These are phyloP conservation scores for Sebastes minor DNA, from an alignment of 2,797 vertebrate genomes.

Conservation along the genomic window DNA sequence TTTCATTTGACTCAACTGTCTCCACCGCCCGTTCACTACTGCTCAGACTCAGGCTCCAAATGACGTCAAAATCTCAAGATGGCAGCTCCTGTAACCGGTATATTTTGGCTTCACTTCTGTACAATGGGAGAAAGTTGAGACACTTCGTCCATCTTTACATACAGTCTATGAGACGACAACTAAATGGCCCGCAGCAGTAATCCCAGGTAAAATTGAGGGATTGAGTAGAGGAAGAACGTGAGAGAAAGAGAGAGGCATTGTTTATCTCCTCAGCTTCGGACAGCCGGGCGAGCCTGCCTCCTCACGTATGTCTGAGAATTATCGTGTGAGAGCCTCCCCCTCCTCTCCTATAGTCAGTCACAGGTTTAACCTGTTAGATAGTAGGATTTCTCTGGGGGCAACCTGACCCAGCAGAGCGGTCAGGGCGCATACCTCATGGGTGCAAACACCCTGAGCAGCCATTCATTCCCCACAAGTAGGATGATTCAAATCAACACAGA, in stretches of 20 bases:
- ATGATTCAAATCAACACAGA: background rate
- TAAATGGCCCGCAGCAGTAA: slow-evolving; percentile 42
- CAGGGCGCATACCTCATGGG: background rate
- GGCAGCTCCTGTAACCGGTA: no score
- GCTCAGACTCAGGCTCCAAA: no score
- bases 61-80: no score
- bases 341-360: background rate
- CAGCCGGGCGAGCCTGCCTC: background rate
- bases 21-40: no score
- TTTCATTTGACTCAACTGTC: background rate
- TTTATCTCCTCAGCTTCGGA: slow-evolving; percentile 37
- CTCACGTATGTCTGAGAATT: slow-evolving; percentile 30
- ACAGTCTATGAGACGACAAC: background rate
- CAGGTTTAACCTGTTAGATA: background rate
- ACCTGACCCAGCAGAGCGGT: background rate
- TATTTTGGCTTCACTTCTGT: no score
- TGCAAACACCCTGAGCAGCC: background rate
- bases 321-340: background rate
- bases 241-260: slow-evolving; percentile 17
- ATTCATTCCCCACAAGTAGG: background rate
- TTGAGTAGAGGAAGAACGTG: slow-evolving; percentile 22
- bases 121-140: no score
- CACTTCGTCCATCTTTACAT: no score
- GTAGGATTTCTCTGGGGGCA: background rate
- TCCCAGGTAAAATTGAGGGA: slow-evolving; percentile 30